Percentiles rank a stretch among this genome's conserved stretches.
These are phyloP conservation scores for Antheraea yamamai DNA, from an alignment of 2,888 invertebrate species.

Conservation along the genomic window DNA sequence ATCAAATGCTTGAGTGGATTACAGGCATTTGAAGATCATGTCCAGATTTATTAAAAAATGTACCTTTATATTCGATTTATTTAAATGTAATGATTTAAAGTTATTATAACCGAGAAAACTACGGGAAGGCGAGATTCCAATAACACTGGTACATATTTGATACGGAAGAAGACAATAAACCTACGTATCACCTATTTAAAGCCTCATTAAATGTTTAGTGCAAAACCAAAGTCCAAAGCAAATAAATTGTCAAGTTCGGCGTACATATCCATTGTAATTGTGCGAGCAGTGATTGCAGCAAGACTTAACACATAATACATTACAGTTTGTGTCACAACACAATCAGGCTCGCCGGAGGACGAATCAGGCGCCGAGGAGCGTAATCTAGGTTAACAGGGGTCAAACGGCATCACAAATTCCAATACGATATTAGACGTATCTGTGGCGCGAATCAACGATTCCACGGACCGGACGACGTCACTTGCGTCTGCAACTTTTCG, in stretches of 20 bases:
- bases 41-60: background rate
- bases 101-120: background rate
- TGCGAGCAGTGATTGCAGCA: conserved; percentile 79
- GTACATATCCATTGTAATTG: conserved; percentile 78
- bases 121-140: background rate
- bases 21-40: background rate
- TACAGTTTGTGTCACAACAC: conserved; percentile 83
- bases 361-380: conserved; percentile 82
- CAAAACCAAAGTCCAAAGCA: conserved; percentile 34
- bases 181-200: background rate
- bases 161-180: background rate
- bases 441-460: conserved; percentile 79
- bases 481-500: background rate
- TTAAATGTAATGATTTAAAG: background rate
- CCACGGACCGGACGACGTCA: conserved; percentile 31
- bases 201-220: conserved; percentile 3
- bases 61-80: background rate
- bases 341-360: conserved; percentile 79
- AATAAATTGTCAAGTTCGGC: conserved; percentile 72
- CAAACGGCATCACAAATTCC: conserved; percentile 88
- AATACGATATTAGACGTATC: conserved; percentile 84
- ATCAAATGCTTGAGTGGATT: background rate
- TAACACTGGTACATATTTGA: background rate
- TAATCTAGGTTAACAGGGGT: conserved; percentile 89
- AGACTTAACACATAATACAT: conserved; percentile 83